Percentiles rank a stretch among this genome's conserved stretches.
Evolutionary conservation across 2,113 vertebrate species (phyloP).

Genomic region (Piliocolobus tephrosceles): DNA sequence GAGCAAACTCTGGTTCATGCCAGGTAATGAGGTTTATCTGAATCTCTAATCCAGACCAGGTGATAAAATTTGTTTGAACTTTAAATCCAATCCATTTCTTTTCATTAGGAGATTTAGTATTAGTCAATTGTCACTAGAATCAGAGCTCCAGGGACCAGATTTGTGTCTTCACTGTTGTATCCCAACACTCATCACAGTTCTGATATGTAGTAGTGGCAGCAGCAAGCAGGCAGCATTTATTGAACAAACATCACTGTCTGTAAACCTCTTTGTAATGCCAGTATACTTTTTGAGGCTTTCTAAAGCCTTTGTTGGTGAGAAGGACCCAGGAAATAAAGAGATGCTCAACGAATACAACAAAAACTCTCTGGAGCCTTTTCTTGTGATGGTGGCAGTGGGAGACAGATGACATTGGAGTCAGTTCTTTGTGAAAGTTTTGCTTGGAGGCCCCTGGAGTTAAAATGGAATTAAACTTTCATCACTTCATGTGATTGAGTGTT

Average conservation of each 20-base stretch:
- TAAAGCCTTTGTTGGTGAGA: background rate
- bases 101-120: background rate
- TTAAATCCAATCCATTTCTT: background rate
- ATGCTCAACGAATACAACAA: background rate
- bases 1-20: background rate
- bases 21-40: background rate
- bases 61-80: background rate
- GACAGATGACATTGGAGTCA: background rate
- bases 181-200: background rate
- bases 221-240: background rate
- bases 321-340: background rate
- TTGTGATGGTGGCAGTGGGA: background rate
- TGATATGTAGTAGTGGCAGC: background rate
- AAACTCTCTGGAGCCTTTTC: background rate
- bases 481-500: background rate
- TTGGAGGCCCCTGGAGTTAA: background rate
- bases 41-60: background rate
- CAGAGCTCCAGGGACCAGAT: background rate
- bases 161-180: background rate
- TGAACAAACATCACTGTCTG: background rate
- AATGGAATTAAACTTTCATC: constrained; percentile 22
- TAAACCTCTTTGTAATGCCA: background rate
- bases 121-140: background rate
- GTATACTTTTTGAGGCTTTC: background rate
- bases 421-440: background rate